Evolutionary conservation across 2,888 invertebrate genomes (phyloP).

Genomic region (Mayetiola destructor): DNA sequence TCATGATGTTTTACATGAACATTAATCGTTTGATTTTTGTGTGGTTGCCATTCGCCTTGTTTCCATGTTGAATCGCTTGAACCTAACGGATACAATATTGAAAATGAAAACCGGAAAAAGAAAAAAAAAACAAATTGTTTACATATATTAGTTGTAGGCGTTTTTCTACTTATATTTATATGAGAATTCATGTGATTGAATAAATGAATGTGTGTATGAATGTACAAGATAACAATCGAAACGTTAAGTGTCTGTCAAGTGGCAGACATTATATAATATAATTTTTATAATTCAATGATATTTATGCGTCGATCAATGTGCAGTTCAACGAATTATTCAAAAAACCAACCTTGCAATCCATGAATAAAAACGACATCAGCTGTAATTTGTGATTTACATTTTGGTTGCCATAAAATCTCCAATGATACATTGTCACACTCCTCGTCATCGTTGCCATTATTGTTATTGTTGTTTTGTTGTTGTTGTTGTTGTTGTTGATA

Average conservation of each 20-base stretch:
- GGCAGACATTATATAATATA: too few species aligned
- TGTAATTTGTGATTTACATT: conserved; percentile 28
- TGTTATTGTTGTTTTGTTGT: not conserved
- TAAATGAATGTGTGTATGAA: too few species aligned
- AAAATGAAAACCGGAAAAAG: not conserved
- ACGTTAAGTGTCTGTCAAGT: too few species aligned
- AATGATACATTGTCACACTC: conserved; percentile 24
- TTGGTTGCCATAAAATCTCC: conserved; percentile 31
- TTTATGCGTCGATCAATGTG: too few species aligned
- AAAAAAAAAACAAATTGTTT: not conserved
- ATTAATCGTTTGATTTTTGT: not conserved
- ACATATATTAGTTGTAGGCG: too few species aligned
- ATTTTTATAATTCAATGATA: too few species aligned
- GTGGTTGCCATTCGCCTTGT: conserved; percentile 53
- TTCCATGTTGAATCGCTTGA: conserved; percentile 71
- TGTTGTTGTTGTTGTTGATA: not conserved
- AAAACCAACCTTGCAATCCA: conserved; percentile 48
- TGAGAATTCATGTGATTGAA: too few species aligned
- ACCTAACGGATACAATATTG: conserved; percentile 32
- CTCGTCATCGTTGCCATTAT: not conserved
- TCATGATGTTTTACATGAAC: not conserved
- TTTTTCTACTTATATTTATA: too few species aligned
- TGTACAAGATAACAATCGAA: too few species aligned
- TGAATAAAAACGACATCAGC: conserved; percentile 73
- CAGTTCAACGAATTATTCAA: too few species aligned